Percentiles rank a stretch among this genome's conserved stretches.
Conservation (phyloP, 2,888 invertebrate genomes). For the Drosophila leonis region DNA sequence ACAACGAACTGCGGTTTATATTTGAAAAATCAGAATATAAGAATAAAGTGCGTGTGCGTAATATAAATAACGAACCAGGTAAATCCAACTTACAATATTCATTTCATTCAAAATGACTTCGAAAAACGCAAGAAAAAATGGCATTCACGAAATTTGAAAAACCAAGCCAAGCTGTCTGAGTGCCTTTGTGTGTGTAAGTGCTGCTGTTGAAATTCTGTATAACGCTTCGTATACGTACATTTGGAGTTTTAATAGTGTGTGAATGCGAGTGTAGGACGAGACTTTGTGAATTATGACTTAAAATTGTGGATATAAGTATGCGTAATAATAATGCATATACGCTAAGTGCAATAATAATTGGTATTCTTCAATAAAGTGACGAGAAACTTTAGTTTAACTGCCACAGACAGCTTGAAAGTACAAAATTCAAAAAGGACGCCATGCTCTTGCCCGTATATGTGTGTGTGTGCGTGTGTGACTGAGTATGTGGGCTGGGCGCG, state of each 20-base stretch:
- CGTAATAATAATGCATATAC: constrained; percentile 6
- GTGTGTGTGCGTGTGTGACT: constrained; percentile 24
- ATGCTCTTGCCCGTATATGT: constrained; percentile 58
- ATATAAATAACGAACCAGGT: constrained; percentile 64
- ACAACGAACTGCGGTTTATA: constrained; percentile 50
- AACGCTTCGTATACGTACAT: constrained; percentile 68
- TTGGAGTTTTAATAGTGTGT: constrained; percentile 50
- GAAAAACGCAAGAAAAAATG: constrained; percentile 45
- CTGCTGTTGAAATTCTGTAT: constrained; percentile 79
- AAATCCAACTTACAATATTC: constrained; percentile 60
- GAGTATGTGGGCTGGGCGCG: constrained; percentile 43
- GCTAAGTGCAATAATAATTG: constrained; percentile 22
- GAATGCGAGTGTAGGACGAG: constrained; percentile 57
- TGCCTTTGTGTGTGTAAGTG: constrained; percentile 57
- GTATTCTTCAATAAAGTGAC: constrained; percentile 10
- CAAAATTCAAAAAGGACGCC: constrained; percentile 73
- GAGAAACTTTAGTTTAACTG: constrained; percentile 31
- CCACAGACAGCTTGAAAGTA: constrained; percentile 39
- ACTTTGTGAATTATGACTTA: constrained; percentile 46
- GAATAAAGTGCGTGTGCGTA: constrained; percentile 71
- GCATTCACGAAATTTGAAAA: constrained; percentile 68
- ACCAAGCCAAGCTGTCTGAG: constrained; percentile 71
- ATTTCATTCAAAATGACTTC: constrained; percentile 46
- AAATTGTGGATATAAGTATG: constrained; percentile 29
- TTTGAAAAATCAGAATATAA: constrained; percentile 55